Percentiles rank a stretch among this genome's conserved stretches.
Conservation (phyloP, 2,113 vertebrate species). For the Sitta europaea region DNA sequence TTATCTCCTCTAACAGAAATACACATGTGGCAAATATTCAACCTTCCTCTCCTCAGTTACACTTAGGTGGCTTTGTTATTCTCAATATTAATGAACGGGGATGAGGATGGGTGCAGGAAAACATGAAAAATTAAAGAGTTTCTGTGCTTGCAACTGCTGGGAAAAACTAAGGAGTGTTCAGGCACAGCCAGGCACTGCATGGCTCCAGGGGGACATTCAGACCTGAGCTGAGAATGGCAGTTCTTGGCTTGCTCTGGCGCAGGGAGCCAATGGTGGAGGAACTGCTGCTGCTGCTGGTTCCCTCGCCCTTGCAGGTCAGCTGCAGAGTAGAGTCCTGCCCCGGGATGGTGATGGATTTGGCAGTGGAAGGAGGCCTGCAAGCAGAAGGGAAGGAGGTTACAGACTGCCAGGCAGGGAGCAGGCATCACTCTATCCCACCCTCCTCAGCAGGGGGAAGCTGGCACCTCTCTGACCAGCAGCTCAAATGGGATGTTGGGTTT, state of each 20-base stretch:
- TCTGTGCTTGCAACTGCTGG: not conserved
- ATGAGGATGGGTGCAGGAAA: not conserved
- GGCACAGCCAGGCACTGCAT: not conserved
- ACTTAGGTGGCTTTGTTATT: not conserved
- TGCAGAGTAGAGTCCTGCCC: constrained; percentile 90
- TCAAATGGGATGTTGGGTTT: fast-evolving
- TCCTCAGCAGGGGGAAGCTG: not conserved
- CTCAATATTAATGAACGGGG: not conserved
- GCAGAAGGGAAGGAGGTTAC: not conserved
- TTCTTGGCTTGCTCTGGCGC: constrained; percentile 76
- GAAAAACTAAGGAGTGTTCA: not conserved
- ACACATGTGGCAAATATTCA: not conserved
- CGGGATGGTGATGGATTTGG: constrained; percentile 89
- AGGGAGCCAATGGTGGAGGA: constrained; percentile 73
- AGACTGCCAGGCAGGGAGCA: not conserved
- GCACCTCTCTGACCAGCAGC: not conserved
- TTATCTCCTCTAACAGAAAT: not conserved
- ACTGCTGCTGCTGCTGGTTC: constrained; percentile 71
- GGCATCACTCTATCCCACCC: not conserved
- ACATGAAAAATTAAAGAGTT: not conserved
- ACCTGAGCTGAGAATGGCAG: constrained; percentile 87
- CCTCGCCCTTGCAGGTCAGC: constrained; percentile 95
- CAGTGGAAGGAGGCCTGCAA: constrained; percentile 80
- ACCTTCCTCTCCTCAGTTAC: not conserved
- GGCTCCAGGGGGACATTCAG: not conserved